Evolutionary conservation across 2,888 invertebrate species (phyloP), one percentile per base, ranked within the genome.

Genomic region (Dicyrtomina minuta): DNA sequence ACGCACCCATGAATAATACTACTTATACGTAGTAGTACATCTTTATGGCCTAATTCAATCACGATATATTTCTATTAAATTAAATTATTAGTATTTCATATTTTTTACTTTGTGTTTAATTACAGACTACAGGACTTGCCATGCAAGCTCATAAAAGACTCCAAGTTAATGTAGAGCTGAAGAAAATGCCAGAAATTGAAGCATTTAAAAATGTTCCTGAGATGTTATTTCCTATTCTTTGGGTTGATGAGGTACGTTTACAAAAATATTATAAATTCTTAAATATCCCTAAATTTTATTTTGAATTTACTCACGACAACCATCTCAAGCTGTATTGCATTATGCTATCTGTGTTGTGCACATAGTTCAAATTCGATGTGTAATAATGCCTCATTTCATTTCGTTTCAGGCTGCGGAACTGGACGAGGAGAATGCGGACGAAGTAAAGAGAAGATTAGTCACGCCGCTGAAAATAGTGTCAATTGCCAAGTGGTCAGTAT

Each of bases 151-250:
- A 70, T 20, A 75, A 75, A 55, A 68, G 77, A 24, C 69, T 78
- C 15, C 78, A 78, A 71, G 70, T 77, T 8, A 75, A 76, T 17
- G 51, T 75, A 2, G 75, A 78, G 22, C n/a, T 76, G 17, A 73
- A 75, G 46, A 53, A 69, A 22, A 46, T 70, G n/a, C n/a, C 56
- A 10, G 26, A 24, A 1, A 44, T 70, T 27, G 64, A 33, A 20
- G 56, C 44, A 0, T 72, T 73, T 13, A 41, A 67, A 27, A 66
- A 71, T 22, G 56, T 78, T 13, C 76, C 73, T 4, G 65, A 75
- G 44, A 70, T 68, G 22, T 44, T 75, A 2, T 72, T 75, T 44
- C 79, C 79, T 6, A 46, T 78, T 0, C 46, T 76, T 20, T 79
- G 78, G 78, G 74, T 62, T 27, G 74, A 77, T 44, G 76, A 78